Percentiles rank a stretch among this genome's conserved stretches.
phyloP scores from a whole-genome alignment of 2,113 vertebrate species.

The Progne subis region DNA sequence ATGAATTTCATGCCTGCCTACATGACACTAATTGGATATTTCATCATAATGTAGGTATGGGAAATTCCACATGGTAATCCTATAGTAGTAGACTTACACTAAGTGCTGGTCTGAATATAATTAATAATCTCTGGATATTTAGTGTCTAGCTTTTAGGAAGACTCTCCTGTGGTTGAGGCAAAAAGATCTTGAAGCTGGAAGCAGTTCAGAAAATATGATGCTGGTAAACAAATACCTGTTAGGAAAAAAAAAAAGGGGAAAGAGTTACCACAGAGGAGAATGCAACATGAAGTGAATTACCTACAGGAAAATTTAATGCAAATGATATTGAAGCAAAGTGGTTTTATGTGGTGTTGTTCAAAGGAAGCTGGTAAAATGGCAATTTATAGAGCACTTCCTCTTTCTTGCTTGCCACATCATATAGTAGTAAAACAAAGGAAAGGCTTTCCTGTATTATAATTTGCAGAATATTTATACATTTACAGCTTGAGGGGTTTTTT shows the following conservation, averaged over 20 bases:
- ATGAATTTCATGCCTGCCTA: constrained; percentile 76
- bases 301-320: constrained; percentile 71
- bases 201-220: constrained; percentile 28
- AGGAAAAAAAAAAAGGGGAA: not conserved
- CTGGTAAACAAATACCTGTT: constrained; percentile 43
- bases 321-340: constrained; percentile 44
- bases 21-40: constrained; percentile 64
- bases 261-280: constrained; percentile 37
- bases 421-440: not conserved
- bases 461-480: constrained; percentile 31
- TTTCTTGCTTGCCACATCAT: not conserved
- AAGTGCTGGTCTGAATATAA: constrained; percentile 19
- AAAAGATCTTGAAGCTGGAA: constrained; percentile 29
- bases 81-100: constrained; percentile 20
- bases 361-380: constrained; percentile 36
- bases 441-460: not conserved
- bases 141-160: not conserved
- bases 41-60: constrained; percentile 37
- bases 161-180: not conserved
- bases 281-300: constrained; percentile 33
- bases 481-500: not conserved
- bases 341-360: constrained; percentile 20
- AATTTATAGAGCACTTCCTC: constrained; percentile 32
- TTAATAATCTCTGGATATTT: constrained; percentile 50
- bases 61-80: constrained; percentile 26